Conservation (phyloP, 2,113 vertebrate species). For the Ctenodactylus gundi region DNA sequence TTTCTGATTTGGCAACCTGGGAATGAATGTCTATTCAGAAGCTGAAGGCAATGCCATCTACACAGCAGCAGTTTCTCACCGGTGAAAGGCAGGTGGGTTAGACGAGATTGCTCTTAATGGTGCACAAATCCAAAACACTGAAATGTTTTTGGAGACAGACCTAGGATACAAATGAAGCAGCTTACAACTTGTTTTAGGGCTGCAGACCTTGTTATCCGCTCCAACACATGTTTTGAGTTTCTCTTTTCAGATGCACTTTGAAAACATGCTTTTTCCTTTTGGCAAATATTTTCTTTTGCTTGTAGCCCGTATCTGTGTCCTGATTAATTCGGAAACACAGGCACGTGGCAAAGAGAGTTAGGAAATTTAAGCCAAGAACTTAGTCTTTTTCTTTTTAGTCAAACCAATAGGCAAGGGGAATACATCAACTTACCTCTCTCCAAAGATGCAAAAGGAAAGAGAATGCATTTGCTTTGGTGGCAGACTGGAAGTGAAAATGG, state of each 20-base stretch:
- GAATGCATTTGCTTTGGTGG: not conserved
- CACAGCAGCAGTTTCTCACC: not conserved
- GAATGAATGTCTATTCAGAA: not conserved
- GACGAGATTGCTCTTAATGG: not conserved
- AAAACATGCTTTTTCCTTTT: not conserved
- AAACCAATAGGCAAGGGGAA: not conserved
- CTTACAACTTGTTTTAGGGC: not conserved
- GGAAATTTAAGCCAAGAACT: not conserved
- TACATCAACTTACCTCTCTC: not conserved
- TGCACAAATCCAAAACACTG: not conserved
- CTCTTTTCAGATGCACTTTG: not conserved
- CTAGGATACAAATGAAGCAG: not conserved
- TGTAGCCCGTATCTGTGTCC: not conserved
- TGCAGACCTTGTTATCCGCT: not conserved
- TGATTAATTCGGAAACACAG: conserved; percentile 28
- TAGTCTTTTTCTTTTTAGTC: not conserved
- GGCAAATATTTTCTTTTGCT: not conserved
- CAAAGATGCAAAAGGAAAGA: not conserved
- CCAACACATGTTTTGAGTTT: not conserved
- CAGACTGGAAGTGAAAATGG: not conserved
- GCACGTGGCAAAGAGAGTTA: too few species aligned
- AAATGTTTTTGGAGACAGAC: not conserved
- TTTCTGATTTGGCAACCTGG: not conserved
- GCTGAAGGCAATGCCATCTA: not conserved
- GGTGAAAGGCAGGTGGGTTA: not conserved